Conservation (phyloP, 2,888 invertebrate species). For the Trissolcus japonicus region DNA sequence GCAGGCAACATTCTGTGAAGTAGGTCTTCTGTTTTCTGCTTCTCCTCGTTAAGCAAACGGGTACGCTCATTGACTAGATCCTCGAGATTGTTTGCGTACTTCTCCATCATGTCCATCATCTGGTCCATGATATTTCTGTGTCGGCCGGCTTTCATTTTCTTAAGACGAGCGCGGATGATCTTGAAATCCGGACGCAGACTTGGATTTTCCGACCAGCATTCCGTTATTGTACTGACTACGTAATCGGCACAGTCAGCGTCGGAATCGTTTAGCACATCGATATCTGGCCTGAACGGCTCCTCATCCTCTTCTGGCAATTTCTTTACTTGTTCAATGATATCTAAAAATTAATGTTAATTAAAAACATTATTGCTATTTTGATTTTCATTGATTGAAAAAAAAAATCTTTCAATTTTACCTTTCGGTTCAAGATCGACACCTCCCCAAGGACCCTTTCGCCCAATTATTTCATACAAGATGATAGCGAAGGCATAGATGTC, state of each 20-base stretch:
- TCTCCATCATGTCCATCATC: conserved; percentile 99
- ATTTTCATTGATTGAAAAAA: no score
- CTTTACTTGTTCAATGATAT: conserved; percentile 91
- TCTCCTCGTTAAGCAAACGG: conserved; percentile 91
- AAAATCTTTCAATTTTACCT: conserved; percentile 78
- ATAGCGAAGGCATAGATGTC: conserved; percentile 98
- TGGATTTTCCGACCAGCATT: conserved; percentile 93
- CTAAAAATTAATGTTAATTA: conserved; percentile 74
- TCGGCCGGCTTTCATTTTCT: conserved; percentile 93
- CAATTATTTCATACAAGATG: conserved; percentile 95
- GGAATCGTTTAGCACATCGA: conserved; percentile 83
- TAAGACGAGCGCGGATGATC: conserved; percentile 85
- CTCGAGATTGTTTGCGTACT: conserved; percentile 95
- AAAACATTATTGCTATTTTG: not conserved
- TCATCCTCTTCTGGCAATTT: conserved; percentile 82
- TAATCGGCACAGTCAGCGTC: conserved; percentile 88
- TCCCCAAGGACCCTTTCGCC: conserved; percentile 93
- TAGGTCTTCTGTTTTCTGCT: conserved; percentile 94
- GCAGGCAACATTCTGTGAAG: conserved; percentile 96
- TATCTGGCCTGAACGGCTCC: conserved; percentile 87
- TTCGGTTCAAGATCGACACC: conserved; percentile 87
- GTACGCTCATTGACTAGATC: conserved; percentile 95
- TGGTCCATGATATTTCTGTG: conserved; percentile 96
- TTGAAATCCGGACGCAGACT: conserved; percentile 90
- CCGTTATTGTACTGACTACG: conserved; percentile 87